Evolutionary conservation across 2,888 invertebrate species (phyloP).

Genomic region (Andrena chrysosceles): DNA sequence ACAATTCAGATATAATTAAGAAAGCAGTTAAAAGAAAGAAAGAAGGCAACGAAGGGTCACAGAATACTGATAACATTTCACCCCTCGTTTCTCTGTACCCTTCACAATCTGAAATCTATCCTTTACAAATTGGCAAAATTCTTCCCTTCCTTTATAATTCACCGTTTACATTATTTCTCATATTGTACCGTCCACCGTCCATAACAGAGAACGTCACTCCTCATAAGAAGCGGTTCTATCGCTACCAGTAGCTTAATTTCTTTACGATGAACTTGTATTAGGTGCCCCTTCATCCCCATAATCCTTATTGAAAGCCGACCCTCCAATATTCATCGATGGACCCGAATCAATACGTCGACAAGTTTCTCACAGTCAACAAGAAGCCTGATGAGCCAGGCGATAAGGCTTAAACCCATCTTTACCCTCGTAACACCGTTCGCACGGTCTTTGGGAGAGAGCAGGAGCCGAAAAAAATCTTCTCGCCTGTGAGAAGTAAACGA

Average conservation of each 20-base stretch:
- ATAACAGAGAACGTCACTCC: too few species aligned
- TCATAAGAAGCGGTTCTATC: too few species aligned
- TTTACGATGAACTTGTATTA: too few species aligned
- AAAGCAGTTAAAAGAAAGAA: background rate
- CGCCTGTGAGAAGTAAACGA: slow-evolving; percentile 13
- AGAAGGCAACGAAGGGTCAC: background rate
- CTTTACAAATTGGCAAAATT: background rate
- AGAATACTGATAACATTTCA: background rate
- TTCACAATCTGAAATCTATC: background rate
- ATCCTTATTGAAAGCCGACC: slow-evolving; percentile 7
- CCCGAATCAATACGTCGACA: slow-evolving; percentile 26
- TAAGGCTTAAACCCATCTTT: slow-evolving; percentile 21
- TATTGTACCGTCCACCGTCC: too few species aligned
- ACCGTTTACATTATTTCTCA: too few species aligned
- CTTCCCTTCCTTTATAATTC: too few species aligned
- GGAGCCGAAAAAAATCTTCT: slow-evolving; percentile 21
- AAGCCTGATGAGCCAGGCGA: slow-evolving; percentile 26
- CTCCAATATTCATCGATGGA: slow-evolving; percentile 15
- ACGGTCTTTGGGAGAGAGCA: background rate
- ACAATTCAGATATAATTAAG: background rate
- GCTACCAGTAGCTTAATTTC: too few species aligned
- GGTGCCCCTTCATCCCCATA: background rate
- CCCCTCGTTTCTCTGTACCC: background rate
- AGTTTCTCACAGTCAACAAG: background rate
- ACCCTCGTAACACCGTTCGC: slow-evolving; percentile 5